Evolutionary conservation across 2,113 vertebrate species (phyloP).

Genomic region (Rhinoderma darwinii): DNA sequence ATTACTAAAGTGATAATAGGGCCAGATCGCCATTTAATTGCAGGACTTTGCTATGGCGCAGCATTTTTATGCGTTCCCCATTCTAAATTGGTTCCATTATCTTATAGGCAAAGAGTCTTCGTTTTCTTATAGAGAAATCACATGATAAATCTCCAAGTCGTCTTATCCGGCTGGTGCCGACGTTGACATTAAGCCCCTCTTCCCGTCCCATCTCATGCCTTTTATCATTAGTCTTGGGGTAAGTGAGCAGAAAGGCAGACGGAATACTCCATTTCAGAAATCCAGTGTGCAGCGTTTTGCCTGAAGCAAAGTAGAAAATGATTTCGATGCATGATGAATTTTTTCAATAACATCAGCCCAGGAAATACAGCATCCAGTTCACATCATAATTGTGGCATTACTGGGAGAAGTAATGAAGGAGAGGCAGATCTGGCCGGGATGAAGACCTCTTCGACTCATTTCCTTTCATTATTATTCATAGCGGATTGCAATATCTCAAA

Average conservation of each 20-base stretch:
- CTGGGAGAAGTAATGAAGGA: constrained; percentile 30
- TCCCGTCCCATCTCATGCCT: constrained; percentile 61
- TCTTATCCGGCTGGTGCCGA: constrained; percentile 38
- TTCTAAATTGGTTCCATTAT: constrained; percentile 39
- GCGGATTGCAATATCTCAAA: background rate
- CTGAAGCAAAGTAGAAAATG: constrained; percentile 68
- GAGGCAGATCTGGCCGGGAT: background rate
- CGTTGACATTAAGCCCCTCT: constrained; percentile 58
- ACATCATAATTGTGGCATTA: constrained; percentile 62
- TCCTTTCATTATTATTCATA: constrained; percentile 24
- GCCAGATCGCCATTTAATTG: constrained; percentile 29
- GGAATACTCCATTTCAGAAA: constrained; percentile 52
- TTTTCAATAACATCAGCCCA: constrained; percentile 70
- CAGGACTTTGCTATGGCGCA: background rate
- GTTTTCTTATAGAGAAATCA: constrained; percentile 50
- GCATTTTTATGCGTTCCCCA: constrained; percentile 6
- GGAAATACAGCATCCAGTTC: constrained; percentile 65
- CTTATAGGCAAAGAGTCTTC: constrained; percentile 14
- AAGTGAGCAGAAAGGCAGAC: constrained; percentile 68
- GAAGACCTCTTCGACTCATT: background rate
- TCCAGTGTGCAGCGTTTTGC: constrained; percentile 61
- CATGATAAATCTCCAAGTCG: constrained; percentile 31
- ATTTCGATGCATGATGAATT: constrained; percentile 73
- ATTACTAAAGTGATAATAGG: constrained; percentile 36
- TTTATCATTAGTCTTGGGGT: constrained; percentile 68